Conservation (phyloP, 2,797 vertebrate genomes). For the Allobates femoralis region DNA sequence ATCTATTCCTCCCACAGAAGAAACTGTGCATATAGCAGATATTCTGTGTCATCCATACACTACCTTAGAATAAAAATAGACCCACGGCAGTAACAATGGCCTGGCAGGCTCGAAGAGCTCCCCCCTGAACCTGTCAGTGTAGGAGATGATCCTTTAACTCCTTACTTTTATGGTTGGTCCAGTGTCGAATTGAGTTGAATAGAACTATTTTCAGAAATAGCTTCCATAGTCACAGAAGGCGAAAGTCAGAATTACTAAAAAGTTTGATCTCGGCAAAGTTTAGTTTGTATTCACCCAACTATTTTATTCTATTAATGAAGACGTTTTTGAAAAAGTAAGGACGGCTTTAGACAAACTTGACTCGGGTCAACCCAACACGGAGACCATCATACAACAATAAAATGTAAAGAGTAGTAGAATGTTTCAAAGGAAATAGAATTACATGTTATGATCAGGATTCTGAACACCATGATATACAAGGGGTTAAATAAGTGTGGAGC, state of each 20-base stretch:
- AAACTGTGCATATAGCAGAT: not conserved
- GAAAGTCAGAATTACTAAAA: not conserved
- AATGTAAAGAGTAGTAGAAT: not conserved
- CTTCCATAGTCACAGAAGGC: not conserved
- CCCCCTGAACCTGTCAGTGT: conserved; percentile 15
- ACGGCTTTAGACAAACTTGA: not conserved
- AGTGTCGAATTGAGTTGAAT: not conserved
- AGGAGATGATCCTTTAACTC: conserved; percentile 13
- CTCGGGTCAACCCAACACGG: not conserved
- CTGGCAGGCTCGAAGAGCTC: not conserved
- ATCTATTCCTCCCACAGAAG: conserved; percentile 1
- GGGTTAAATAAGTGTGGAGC: no score
- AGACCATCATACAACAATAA: not conserved
- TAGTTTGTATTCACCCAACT: not conserved
- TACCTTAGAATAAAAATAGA: conserved; percentile 38
- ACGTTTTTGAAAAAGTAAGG: not conserved
- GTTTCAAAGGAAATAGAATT: not conserved
- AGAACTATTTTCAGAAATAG: conserved; percentile 31
- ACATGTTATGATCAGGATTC: no score
- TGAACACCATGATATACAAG: no score
- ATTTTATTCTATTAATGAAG: not conserved
- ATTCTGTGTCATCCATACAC: not conserved
- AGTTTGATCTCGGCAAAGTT: not conserved
- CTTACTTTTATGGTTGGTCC: conserved; percentile 2
- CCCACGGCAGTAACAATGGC: conserved; percentile 8